phyloP scores from a whole-genome alignment of 2,797 vertebrate genomes.

The Eleutherodactylus coqui region DNA sequence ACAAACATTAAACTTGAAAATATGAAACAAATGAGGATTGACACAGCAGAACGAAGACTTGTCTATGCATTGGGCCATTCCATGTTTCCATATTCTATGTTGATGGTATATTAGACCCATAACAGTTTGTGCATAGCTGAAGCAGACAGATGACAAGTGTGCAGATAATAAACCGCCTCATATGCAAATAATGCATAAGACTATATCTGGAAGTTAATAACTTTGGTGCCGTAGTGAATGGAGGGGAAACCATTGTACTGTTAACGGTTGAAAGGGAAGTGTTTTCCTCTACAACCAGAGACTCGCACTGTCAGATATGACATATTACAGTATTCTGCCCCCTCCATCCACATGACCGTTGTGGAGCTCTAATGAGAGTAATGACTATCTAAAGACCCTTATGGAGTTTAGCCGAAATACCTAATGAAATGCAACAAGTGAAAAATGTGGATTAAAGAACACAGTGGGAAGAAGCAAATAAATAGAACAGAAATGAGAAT shows the following conservation, averaged over 20 bases:
- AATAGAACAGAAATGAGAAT: neutral
- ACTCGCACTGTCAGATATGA: neutral
- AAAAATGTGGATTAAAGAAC: neutral
- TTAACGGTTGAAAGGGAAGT: neutral
- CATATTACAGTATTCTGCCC: neutral
- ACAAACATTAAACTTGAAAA: conserved; percentile 16
- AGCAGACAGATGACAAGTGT: neutral
- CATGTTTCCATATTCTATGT: neutral
- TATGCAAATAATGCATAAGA: conserved; percentile 7
- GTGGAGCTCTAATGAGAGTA: neutral
- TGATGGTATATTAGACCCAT: conserved; percentile 18
- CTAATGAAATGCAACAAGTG: neutral
- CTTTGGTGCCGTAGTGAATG: conserved; percentile 3
- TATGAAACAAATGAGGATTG: conserved; percentile 22
- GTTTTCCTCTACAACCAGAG: neutral
- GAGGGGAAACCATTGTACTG: neutral
- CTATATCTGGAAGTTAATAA: neutral
- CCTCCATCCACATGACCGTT: neutral
- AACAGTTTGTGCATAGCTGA: conserved; percentile 50
- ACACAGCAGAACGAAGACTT: conserved; percentile 7
- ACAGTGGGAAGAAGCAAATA: neutral
- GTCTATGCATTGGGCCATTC: conserved; percentile 6
- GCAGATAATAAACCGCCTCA: neutral
- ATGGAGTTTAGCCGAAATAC: neutral
- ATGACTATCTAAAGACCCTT: neutral